phyloP scores from a whole-genome alignment of 2,888 invertebrate genomes.

The Xestia xanthographa region DNA sequence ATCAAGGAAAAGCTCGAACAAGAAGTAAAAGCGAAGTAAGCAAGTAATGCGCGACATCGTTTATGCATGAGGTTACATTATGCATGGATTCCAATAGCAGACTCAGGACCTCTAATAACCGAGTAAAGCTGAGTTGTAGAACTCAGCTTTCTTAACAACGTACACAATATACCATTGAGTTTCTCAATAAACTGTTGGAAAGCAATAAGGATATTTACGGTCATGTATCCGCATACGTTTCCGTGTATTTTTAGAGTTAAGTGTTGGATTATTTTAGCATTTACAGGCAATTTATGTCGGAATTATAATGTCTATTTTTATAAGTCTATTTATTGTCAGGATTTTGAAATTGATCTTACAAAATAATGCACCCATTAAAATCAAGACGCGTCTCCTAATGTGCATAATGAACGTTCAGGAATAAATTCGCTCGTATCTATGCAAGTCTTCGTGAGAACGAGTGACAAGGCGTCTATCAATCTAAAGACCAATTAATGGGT shows the following conservation, averaged over 20 bases:
- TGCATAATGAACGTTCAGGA: constrained; percentile 3
- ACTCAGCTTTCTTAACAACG: constrained; percentile 62
- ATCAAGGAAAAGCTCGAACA: constrained; percentile 75
- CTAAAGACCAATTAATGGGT: constrained; percentile 67
- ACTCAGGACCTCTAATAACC: constrained; percentile 78
- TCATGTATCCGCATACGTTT: constrained; percentile 60
- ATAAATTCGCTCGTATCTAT: constrained; percentile 52
- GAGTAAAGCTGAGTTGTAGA: constrained; percentile 74
- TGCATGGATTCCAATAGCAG: constrained; percentile 84
- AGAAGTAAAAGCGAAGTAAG: constrained; percentile 78
- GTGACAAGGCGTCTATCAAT: constrained; percentile 66
- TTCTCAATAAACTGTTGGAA: constrained; percentile 65
- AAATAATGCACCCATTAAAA: constrained; percentile 42
- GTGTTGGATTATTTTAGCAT: constrained; percentile 43
- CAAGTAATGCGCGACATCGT: constrained; percentile 81
- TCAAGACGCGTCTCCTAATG: constrained; percentile 32
- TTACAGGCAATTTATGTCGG: constrained; percentile 11
- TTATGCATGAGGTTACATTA: constrained; percentile 87
- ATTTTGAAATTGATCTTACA: constrained; percentile 22
- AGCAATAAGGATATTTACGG: constrained; percentile 66
- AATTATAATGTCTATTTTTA: constrained; percentile 35
- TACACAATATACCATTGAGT: constrained; percentile 66
- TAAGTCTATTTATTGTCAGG: constrained; percentile 16
- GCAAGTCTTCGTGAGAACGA: constrained; percentile 51
- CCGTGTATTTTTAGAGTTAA: constrained; percentile 55